Conservation (phyloP, 1,140 invertebrate genomes). For the Drosophila santomea region DNA sequence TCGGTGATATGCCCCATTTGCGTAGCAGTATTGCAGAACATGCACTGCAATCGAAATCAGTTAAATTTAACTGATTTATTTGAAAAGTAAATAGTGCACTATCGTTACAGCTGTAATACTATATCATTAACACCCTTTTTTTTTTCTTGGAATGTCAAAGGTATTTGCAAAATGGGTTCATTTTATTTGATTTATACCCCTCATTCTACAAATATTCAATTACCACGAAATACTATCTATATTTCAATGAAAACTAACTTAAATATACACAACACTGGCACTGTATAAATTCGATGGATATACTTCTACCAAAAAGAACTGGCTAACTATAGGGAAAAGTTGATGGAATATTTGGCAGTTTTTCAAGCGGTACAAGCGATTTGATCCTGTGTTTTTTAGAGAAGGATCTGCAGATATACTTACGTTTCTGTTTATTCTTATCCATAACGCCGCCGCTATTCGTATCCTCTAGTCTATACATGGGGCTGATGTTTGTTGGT, state of each 20-base stretch:
- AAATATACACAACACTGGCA: no score
- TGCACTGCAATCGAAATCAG: not conserved
- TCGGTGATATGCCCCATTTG: no score
- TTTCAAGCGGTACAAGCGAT: not conserved
- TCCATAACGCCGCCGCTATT: slow-evolving; percentile 83
- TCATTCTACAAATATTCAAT: no score
- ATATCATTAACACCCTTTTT: not conserved
- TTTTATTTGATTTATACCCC: not conserved
- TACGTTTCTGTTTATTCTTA: slow-evolving; percentile 84
- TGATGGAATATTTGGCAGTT: not conserved
- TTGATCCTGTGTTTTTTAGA: not conserved
- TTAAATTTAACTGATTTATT: not conserved
- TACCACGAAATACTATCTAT: no score
- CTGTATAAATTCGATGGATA: no score
- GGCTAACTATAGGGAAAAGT: no score
- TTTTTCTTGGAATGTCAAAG: not conserved
- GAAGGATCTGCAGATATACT: slow-evolving; percentile 38
- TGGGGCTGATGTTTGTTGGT: slow-evolving; percentile 67
- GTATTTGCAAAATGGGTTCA: not conserved
- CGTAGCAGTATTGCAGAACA: no score
- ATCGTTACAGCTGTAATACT: not conserved
- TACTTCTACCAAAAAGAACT: no score
- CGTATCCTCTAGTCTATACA: slow-evolving; percentile 84
- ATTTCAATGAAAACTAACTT: no score
- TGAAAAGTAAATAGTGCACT: not conserved